Base-by-base conservation (phyloP, 2,113 vertebrate species). In the Eubucco bourcierii region DNA sequence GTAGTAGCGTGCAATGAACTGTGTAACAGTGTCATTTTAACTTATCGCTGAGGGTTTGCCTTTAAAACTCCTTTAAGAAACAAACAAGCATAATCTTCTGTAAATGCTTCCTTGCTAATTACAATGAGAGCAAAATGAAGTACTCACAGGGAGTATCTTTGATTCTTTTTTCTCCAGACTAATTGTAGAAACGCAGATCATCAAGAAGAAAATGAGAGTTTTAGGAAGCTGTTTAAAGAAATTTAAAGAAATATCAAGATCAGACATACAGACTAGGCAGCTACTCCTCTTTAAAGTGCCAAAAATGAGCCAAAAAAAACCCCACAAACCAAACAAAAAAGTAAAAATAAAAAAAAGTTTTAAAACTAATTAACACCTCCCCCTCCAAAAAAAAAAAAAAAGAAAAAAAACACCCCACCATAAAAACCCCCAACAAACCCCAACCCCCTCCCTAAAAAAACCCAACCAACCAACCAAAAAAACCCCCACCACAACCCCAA, bases 61-160 rank as follows among this genome's bases (percentile, higher is more conserved):
- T 95, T 77, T 79, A 92, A 90, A 93, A 94, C 84, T 80, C 39
- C 89, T 61, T 77, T 87, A 87, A 78, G 66, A 93, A 97, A 84
- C n/a, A 91, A 95, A 66, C 10, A 3, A 73, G 27, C 58, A 59
- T 84, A 79, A 79, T 80, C 27, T 86, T 77, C n/a, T 84, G 50
- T 61, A 87, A 90, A 87, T 2, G 63, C 21, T 81, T 72, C 9
- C 7, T 46, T 44, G 46, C 8, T 93, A 90, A 93, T 79, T 52
- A 80, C 41, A 75, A 41, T 44, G 75, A 25, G 88, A 88, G 79
- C 17, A 53, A 85, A 93, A 82, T 56, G 6, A 86, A 87, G 12
- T 3, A 1, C 19, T 90, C n/a, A 39, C 16, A 56, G 33, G 12
- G n/a, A 86, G 6, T 1, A 23, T 4, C 5, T 68, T 81, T 74